These are phyloP conservation scores for Pseudopodoces humilis DNA, from an alignment of 2,113 vertebrate species.

Conservation along the genomic window DNA sequence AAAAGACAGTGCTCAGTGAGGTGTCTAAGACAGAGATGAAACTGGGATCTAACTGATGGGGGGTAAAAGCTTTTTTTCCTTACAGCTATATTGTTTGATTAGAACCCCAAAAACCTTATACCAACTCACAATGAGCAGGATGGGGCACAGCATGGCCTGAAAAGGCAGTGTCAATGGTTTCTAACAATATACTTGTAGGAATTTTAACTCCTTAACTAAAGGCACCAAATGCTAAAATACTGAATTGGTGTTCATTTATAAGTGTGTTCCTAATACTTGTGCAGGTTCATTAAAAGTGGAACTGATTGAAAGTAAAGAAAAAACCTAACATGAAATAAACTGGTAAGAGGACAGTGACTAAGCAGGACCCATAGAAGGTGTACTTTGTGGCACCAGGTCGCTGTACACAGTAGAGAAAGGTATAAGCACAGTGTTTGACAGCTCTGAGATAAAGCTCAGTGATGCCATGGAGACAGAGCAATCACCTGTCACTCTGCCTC, in stretches of 20 bases:
- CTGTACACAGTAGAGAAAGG: not conserved
- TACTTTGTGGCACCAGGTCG: not conserved
- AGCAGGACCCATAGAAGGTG: not conserved
- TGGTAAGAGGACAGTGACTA: not conserved
- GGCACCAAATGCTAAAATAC: not conserved
- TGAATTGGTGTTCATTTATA: not conserved
- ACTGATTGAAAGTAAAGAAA: not conserved
- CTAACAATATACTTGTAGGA: not conserved
- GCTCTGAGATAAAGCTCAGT: not conserved
- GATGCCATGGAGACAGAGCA: constrained; percentile 43
- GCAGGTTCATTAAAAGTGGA: not conserved
- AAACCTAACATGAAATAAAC: not conserved
- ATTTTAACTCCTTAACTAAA: not conserved
- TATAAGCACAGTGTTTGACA: not conserved
- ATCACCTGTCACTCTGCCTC: not conserved
- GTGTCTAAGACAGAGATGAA: not conserved
- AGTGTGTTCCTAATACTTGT: not conserved
- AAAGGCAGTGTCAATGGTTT: not conserved
- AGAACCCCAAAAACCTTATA: not conserved
- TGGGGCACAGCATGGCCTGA: not conserved
- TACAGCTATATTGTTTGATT: not conserved
- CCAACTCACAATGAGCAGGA: not conserved
- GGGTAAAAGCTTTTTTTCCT: not conserved
- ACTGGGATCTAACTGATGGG: not conserved
- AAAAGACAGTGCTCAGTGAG: not conserved